These are phyloP conservation scores for Odontocerum albicorne DNA, from an alignment of 2,888 invertebrate species.

Conservation along the genomic window DNA sequence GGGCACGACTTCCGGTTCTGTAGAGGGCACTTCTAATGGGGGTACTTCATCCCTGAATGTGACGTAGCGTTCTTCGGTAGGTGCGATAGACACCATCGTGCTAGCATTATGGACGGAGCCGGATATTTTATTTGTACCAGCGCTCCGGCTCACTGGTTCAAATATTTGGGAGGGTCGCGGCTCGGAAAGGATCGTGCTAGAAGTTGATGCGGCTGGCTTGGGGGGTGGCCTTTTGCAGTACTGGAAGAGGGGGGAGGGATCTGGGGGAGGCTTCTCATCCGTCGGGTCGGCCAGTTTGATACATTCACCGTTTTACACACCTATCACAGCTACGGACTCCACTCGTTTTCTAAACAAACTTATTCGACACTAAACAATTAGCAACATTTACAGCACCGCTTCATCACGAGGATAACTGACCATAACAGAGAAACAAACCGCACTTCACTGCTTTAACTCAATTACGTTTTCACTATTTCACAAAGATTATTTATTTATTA, in stretches of 20 bases:
- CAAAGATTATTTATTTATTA: too few species aligned
- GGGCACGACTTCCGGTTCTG: background rate
- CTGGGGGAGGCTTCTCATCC: slow-evolving; percentile 40
- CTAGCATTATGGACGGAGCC: slow-evolving; percentile 51
- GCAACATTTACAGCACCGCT: too few species aligned
- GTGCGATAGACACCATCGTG: slow-evolving; percentile 39
- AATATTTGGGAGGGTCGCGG: slow-evolving; percentile 41
- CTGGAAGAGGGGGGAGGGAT: slow-evolving; percentile 39
- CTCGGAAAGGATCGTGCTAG: slow-evolving; percentile 44
- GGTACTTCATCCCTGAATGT: slow-evolving; percentile 5
- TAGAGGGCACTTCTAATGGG: background rate
- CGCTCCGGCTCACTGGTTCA: slow-evolving; percentile 56
- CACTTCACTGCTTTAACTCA: too few species aligned
- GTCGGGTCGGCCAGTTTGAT: slow-evolving; percentile 34
- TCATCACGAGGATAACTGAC: too few species aligned
- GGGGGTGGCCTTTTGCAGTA: slow-evolving; percentile 24
- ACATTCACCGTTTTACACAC: slow-evolving; percentile 13
- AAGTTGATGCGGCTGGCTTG: slow-evolving; percentile 38
- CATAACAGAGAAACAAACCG: too few species aligned
- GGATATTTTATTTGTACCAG: slow-evolving; percentile 51
- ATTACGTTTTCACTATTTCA: too few species aligned
- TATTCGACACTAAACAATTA: too few species aligned
- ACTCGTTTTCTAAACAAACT: too few species aligned
- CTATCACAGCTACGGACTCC: background rate
- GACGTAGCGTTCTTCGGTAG: slow-evolving; percentile 16